Conservation (phyloP, 2,113 vertebrate species). For the Gadus macrocephalus region DNA sequence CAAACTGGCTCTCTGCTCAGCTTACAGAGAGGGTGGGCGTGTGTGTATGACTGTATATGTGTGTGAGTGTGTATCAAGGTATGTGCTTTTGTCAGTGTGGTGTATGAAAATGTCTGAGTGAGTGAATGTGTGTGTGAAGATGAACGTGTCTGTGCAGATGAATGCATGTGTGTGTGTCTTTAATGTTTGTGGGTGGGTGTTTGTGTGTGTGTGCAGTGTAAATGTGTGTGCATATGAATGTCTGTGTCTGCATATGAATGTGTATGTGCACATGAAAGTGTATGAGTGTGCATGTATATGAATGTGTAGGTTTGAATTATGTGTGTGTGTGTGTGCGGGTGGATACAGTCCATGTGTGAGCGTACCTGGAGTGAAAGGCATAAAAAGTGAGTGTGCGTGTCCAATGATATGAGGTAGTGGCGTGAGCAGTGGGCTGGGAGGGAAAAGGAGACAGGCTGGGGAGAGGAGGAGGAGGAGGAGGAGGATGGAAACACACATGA, state of each 20-base stretch:
- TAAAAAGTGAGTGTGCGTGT: too few species aligned
- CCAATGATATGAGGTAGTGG: too few species aligned
- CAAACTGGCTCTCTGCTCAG: background rate
- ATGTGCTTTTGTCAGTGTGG: background rate
- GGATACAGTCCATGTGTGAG: background rate
- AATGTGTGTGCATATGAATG: background rate
- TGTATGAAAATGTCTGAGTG: background rate
- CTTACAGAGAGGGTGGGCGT: too few species aligned
- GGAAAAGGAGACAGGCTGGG: background rate
- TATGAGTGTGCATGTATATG: background rate
- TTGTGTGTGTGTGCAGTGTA: background rate
- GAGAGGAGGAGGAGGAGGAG: too few species aligned
- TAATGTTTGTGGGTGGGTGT: background rate
- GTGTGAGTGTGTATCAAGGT: background rate
- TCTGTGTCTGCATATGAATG: background rate
- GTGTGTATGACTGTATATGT: background rate
- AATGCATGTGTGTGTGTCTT: background rate
- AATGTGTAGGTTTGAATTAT: background rate
- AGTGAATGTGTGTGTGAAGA: background rate
- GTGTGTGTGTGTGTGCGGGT: background rate
- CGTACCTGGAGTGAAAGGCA: too few species aligned
- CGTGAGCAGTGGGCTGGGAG: background rate
- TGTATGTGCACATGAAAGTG: conserved; percentile 3
- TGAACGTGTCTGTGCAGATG: background rate
- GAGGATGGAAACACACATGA: too few species aligned